Base-by-base conservation (phyloP, 2,888 invertebrate species). In the Apamea anceps region DNA sequence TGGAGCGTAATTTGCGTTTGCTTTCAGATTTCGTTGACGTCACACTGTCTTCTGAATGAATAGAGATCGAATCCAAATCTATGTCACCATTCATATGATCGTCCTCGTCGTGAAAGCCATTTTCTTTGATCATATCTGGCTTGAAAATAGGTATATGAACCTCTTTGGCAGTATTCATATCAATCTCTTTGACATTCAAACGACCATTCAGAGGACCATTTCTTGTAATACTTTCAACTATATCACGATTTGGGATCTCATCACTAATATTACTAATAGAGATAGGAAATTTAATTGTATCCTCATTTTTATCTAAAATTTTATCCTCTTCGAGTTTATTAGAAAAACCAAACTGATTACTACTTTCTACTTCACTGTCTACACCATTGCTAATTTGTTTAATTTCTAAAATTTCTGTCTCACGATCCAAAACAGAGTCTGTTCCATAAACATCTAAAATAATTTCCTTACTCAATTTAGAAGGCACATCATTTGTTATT, bases 1-100 rank as follows among this genome's bases (percentile, higher is more conserved):
- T 92, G 15, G 87, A 87, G 37, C 89, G 87, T n/a, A 91, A 84
- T 87, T 88, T 94, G 51, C 91, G 90, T 88, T 89, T 93, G 54
- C 83, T 84, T 21, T 83, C 81, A 10, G 85, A 85, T 42, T 84
- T 85, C 0, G 80, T 73, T 66, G 93, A 90, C 2, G 68, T 63
- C 15, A 79, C 71, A 37, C 92, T 93, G 57, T 92, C 92, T 88
- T 93, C 88, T 3, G 89, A 88, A 82, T 88, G 74, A 18, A 85
- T 77, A 45, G 90, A 89, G 2, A 72, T 72, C 25, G 89, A 81
- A 45, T 92, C 92, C 15, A 89, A 74, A 82, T 91, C 88, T 82
- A 88, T 82, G 63, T 92, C 91, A 51, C 87, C 81, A 60, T 88
- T 85, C 32, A 74, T 72, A 70, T 37, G 45, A 32, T 15, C 63